Evolutionary conservation across 2,797 vertebrate genomes (phyloP).

Genomic region (Paratrypauchen microcephalus): DNA sequence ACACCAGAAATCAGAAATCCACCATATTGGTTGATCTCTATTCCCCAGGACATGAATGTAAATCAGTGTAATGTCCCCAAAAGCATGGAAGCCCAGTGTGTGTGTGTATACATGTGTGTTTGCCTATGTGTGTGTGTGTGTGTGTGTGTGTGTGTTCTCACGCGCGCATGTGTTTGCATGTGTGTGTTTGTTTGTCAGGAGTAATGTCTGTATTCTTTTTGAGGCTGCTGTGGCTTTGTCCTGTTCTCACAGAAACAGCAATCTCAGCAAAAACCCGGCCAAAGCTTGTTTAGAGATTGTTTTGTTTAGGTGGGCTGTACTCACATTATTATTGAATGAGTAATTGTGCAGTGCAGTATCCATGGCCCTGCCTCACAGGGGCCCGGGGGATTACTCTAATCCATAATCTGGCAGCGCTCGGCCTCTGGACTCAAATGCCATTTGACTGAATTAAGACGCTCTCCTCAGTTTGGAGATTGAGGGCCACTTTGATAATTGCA

Average conservation of each 20-base stretch:
- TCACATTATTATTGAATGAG: conserved; percentile 37
- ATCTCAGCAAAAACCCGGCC: conserved; percentile 40
- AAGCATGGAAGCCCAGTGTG: background rate
- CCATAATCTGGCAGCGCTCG: conserved; percentile 66
- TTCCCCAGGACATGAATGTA: background rate
- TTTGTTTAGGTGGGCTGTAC: conserved; percentile 36
- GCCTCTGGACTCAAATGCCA: conserved; percentile 49
- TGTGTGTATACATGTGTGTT: conserved; percentile 2
- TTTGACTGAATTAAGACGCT: conserved; percentile 61
- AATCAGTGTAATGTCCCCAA: too few species aligned
- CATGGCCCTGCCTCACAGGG: conserved; percentile 15
- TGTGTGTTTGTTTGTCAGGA: conserved; percentile 18
- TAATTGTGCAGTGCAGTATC: conserved; percentile 50
- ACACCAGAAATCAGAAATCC: too few species aligned
- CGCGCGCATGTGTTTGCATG: background rate
- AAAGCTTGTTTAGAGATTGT: conserved; percentile 48
- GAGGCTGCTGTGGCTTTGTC: conserved; percentile 32
- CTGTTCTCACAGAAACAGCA: conserved; percentile 26
- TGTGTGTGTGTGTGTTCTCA: background rate
- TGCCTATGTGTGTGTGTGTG: background rate
- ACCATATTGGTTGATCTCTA: too few species aligned
- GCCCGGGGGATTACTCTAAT: conserved; percentile 74
- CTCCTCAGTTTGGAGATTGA: conserved; percentile 47
- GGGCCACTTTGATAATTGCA: conserved; percentile 72
- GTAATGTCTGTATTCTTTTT: conserved; percentile 38